Base-by-base conservation (phyloP, 2,113 vertebrate genomes). In the Verasper variegatus region DNA sequence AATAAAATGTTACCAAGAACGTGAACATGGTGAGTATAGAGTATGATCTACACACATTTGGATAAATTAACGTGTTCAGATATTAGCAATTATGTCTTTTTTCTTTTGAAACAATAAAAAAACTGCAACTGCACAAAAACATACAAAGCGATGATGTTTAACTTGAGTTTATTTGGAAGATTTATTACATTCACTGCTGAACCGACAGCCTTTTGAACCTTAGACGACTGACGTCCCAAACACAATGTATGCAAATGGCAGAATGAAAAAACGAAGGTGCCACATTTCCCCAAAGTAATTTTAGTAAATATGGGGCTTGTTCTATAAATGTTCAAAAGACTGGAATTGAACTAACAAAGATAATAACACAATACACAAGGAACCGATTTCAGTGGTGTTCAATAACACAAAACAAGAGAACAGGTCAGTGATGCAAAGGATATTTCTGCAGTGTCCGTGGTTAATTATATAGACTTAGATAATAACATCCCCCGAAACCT, bases 101-200 rank as follows among this genome's bases (percentile, higher is more conserved):
- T n/a, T 20, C 51, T 1, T 20, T 52, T 52, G 49, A 52, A 31
- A 31, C 31, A 7, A 31, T 31, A 31, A 31, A 51, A 18, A 51
- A n/a, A 51, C 47, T 18, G 6, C 47, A 20, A 51, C 14, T 18
- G 47, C 1, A 17, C 47, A 56, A 23, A 12, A 27, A 27, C 4
- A 60, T 1, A 62, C 15, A 60, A 51, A 62, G 5, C 58, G 27
- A 66, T 40, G 1, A 42, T 17, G 3, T 14, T 7, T 35, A 12
- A 31, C 5, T 42, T 21, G 24, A 42, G 10, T 84, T 84, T 74
- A 82, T 77, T 83, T 65, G 23, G 40, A 69, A 57, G 13, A 45
- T 76, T 52, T 71, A 58, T 70, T 63, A 66, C 49, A 76, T 71
- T 75, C 54, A 31, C 23, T 81, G 49, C 45, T 76, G 42, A 15